These are phyloP conservation scores for Chiloscyllium plagiosum DNA, from an alignment of 2,113 vertebrate species.

Conservation along the genomic window DNA sequence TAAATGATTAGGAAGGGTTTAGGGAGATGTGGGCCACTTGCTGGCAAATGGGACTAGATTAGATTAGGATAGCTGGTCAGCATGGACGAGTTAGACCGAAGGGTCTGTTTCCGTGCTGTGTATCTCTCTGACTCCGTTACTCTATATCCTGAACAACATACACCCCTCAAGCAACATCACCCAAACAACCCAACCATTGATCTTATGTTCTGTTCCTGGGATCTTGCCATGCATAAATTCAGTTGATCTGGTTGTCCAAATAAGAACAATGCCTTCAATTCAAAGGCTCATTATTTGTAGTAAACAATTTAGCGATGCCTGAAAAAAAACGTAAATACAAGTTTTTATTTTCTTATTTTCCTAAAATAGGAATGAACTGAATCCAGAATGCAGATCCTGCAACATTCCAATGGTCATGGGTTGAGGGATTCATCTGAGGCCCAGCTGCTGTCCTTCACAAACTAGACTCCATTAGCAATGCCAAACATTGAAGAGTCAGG, in stretches of 20 bases:
- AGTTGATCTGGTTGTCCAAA: background rate
- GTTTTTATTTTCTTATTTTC: background rate
- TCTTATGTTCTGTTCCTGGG: background rate
- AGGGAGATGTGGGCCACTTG: no score
- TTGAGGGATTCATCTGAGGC: background rate
- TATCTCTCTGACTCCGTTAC: no score
- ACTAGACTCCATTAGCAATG: background rate
- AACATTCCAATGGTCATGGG: background rate
- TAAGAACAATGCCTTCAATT: background rate
- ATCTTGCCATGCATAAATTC: background rate
- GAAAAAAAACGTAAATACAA: background rate
- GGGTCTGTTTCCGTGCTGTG: no score
- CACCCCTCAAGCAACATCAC: background rate
- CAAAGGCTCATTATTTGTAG: background rate
- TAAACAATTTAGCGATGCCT: background rate
- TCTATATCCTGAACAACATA: background rate
- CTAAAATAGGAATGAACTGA: background rate
- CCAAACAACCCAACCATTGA: background rate
- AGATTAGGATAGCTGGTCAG: no score
- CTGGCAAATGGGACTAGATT: no score
- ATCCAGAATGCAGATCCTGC: background rate
- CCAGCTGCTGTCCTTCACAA: background rate
- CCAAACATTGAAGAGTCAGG: no score
- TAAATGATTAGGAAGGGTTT: no score
- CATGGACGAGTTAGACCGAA: no score